Conservation (phyloP, 92 coral and sea anemone genomes). For the Parazoanthus swiftii region DNA sequence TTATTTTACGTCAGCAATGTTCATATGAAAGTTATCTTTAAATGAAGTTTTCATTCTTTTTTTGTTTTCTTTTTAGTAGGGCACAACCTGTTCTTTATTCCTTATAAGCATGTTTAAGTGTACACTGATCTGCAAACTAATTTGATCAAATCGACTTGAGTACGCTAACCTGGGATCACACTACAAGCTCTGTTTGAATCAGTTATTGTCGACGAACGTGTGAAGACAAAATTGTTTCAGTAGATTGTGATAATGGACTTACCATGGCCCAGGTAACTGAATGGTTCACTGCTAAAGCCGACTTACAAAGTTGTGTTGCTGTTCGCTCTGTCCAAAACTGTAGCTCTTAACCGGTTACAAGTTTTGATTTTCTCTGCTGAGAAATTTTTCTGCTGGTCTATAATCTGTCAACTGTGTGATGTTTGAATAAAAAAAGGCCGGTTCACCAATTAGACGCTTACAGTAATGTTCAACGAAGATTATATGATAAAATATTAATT, state of each 20-base stretch:
- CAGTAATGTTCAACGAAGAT: background rate
- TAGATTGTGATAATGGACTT: background rate
- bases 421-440: background rate
- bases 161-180: too few relatives aligned
- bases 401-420: background rate
- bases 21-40: too few relatives aligned
- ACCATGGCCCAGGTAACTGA: background rate
- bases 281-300: too few relatives aligned
- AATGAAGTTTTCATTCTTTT: too few relatives aligned
- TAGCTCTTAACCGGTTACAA: too few relatives aligned
- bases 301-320: background rate
- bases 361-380: too few relatives aligned
- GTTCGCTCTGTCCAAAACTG: background rate
- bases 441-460: background rate
- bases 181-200: background rate
- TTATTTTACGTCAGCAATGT: too few relatives aligned
- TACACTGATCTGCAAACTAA: background rate
- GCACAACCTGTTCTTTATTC: too few relatives aligned
- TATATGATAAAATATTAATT: background rate
- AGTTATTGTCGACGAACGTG: background rate
- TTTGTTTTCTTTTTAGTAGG: too few relatives aligned
- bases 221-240: background rate
- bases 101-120: too few relatives aligned
- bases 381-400: background rate
- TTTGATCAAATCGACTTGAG: background rate